Evolutionary conservation across 2,113 vertebrate species (phyloP).

Genomic region (Uropsilus gracilis): DNA sequence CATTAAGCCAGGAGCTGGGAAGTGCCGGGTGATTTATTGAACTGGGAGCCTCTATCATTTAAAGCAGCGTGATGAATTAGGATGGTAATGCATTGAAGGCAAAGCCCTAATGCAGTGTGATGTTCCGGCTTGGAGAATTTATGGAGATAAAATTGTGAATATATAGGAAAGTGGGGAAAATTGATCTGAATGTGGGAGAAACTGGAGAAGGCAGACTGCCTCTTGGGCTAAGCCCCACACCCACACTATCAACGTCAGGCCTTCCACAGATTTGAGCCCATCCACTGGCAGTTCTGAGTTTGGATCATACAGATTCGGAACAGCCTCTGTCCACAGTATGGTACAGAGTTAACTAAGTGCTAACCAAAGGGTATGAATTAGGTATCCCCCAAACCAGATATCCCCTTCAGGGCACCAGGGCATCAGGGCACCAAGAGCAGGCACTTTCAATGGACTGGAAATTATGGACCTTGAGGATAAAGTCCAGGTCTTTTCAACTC

Average conservation of each 20-base stretch:
- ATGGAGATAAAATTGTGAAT: conserved; percentile 45
- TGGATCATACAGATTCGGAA: not conserved
- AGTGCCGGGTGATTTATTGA: not conserved
- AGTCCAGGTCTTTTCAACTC: not conserved
- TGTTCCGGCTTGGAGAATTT: not conserved
- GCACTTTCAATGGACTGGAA: too few species aligned
- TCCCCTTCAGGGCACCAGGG: not conserved
- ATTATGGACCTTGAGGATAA: too few species aligned
- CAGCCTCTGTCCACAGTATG: not conserved
- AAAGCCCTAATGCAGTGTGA: conserved; percentile 8
- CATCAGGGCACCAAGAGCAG: not conserved
- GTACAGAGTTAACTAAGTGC: not conserved
- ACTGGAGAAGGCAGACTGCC: too few species aligned
- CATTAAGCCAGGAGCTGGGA: not conserved
- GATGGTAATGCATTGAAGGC: not conserved
- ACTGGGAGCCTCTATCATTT: not conserved
- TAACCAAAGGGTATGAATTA: not conserved
- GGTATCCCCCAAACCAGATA: accelerated
- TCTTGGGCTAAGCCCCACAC: not conserved
- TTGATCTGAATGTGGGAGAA: not conserved
- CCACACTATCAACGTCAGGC: not conserved
- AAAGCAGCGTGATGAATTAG: conserved; percentile 26
- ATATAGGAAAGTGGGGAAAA: not conserved
- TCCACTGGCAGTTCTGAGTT: not conserved
- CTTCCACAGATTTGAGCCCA: not conserved